Evolutionary conservation across 2,113 vertebrate species (phyloP), one percentile per base, ranked within the genome.

Genomic region (Myxocyprinus asiaticus): DNA sequence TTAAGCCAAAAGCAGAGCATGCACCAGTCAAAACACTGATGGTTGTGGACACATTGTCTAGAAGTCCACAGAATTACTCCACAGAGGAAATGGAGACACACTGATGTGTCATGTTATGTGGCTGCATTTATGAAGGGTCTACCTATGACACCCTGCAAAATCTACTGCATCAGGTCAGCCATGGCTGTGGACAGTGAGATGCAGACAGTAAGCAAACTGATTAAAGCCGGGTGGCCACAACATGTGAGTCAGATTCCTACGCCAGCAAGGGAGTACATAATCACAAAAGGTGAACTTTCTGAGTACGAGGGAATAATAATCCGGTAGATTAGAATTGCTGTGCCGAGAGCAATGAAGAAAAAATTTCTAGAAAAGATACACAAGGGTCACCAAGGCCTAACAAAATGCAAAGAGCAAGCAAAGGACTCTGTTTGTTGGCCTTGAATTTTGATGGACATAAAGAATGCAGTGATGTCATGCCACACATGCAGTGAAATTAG

Each of bases 391-490:
- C 79, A 82, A 15, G 79, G 80, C 6, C 67, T 82, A 0, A 53
- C 44, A 0, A 87, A 85, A 4, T 84, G 71, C 17, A 75, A 55
- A 55, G 73, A 85, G 4, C 80, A 70, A 43, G 81, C 73, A 5
- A 9, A 66, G 0, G 33, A 56, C 15, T 82, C 84, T 8, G 75
- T 85, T 15, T 79, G 84, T 78, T 85, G 80, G 84, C 67, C 80
- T 0, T 65, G 73, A 9, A 50, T 81, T 14, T 77, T 76, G 42
- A 7, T 9, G 1, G 68, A 85, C 6, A 48, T 84, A 43, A 75
- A 53, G 6, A 62, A 74, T 2, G 56, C 4, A 4, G 50, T 81
- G 4, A 9, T 17, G 14, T 58, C 12, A 12, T 84, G 84, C 14
- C 53, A 76, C 4, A 9, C 59, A 3, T 81, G 75, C 9, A 7